A percentile compares a stretch with the other conserved stretches of the same genome.
Evolutionary conservation across 2,888 invertebrate genomes (phyloP).

Genomic region (Nemotelus pantherinus): DNA sequence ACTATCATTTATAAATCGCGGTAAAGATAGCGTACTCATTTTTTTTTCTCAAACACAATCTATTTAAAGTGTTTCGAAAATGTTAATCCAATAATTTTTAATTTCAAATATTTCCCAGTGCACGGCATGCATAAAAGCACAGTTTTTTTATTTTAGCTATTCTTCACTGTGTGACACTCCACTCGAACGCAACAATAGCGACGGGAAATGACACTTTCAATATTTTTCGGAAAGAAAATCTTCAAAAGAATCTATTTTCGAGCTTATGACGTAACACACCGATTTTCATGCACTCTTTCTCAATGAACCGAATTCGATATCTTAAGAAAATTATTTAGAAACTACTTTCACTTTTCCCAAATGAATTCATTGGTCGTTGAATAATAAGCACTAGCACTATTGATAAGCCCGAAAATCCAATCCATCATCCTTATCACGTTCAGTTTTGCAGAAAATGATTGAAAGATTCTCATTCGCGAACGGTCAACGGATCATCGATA

Average conservation of each 20-base stretch:
- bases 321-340: not conserved
- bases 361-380: slow-evolving; percentile 7
- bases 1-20: slow-evolving; percentile 51
- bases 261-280: slow-evolving; percentile 37
- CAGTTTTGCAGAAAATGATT: not conserved
- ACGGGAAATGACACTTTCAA: slow-evolving; percentile 41
- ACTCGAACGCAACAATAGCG: slow-evolving; percentile 25
- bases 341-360: slow-evolving; percentile 35
- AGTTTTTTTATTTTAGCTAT: slow-evolving; percentile 6
- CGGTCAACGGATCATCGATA: slow-evolving; percentile 3
- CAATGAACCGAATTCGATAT: not conserved
- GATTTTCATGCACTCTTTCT: slow-evolving; percentile 10
- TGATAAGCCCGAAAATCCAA: slow-evolving; percentile 4
- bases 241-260: slow-evolving; percentile 26
- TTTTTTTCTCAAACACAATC: slow-evolving; percentile 18
- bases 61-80: not conserved
- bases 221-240: slow-evolving; percentile 7
- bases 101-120: not conserved
- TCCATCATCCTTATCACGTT: slow-evolving; percentile 8
- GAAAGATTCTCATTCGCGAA: not conserved
- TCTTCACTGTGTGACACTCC: not conserved
- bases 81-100: not conserved
- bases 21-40: slow-evolving; percentile 53
- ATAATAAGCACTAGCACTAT: slow-evolving; percentile 31
- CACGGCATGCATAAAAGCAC: not conserved